Percentiles rank a stretch among this genome's conserved stretches.
These are phyloP conservation scores for Periparus ater DNA, from an alignment of 2,797 vertebrate species.

Conservation along the genomic window DNA sequence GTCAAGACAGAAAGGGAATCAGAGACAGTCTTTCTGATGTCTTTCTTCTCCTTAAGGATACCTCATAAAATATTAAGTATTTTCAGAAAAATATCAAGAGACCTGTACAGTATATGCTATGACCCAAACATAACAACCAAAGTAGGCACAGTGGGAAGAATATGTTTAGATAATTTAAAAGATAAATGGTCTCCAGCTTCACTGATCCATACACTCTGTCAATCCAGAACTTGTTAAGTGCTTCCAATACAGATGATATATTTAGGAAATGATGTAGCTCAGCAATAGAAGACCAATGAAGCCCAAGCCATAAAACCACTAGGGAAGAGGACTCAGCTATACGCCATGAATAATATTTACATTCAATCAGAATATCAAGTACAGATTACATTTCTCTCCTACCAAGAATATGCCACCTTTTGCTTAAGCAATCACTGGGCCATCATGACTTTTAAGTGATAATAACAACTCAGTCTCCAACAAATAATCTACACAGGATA, in stretches of 20 bases:
- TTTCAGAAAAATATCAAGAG: constrained; percentile 18
- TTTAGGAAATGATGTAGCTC: constrained; percentile 59
- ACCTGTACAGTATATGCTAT: constrained; percentile 75
- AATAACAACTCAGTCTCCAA: constrained; percentile 51
- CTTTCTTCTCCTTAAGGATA: neutral
- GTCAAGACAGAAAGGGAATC: neutral
- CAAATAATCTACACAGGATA: constrained; percentile 38
- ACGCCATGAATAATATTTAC: constrained; percentile 70
- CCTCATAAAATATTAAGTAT: constrained; percentile 33
- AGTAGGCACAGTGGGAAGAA: constrained; percentile 83
- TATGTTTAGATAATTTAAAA: constrained; percentile 90
- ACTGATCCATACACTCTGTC: constrained; percentile 42
- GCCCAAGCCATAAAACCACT: constrained; percentile 59
- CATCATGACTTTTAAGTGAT: constrained; percentile 46
- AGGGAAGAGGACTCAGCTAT: constrained; percentile 48
- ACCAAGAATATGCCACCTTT: constrained; percentile 30
- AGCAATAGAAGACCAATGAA: constrained; percentile 65
- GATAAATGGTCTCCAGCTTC: constrained; percentile 73
- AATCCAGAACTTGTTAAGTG: constrained; percentile 60
- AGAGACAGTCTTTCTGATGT: neutral
- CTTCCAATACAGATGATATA: constrained; percentile 60
- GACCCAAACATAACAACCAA: constrained; percentile 87
- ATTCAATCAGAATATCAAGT: constrained; percentile 60
- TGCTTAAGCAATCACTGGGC: constrained; percentile 52
- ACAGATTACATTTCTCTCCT: constrained; percentile 47